Evolutionary conservation across 2,888 invertebrate genomes (phyloP), one percentile per base, ranked within the genome.

Genomic region (Linyphia triangularis): DNA sequence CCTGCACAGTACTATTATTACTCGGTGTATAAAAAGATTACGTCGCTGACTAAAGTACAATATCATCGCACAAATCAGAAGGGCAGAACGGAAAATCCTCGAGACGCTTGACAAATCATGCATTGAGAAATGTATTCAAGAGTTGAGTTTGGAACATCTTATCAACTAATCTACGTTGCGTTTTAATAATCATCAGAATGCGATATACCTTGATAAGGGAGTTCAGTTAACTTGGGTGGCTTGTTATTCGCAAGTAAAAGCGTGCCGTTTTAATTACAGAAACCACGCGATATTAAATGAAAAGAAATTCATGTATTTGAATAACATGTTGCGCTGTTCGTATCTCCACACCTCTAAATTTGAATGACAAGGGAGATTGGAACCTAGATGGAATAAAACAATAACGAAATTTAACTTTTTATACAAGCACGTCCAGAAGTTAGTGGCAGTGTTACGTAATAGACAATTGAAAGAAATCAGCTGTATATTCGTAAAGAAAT

Each of bases 191-290:
- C n/a, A n/a, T n/a, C 24, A 51, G 28, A 43, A 26, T 63, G 26
- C 26, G 77, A 61, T 77, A n/a, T n/a, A 40, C 24, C 61, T n/a
- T n/a, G 77, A 77, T 77, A 63, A 77, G 77, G 77, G 61, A 77
- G 77, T 77, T 77, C 77, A 77, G 61, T 63, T 77, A 40, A 77
- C 77, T 77, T 63, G 40, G 30, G 30, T 57, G 22, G 22, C 37
- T 24, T 63, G 59, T n/a, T 61, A 72, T 28, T 57, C 40, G 43
- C 51, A 24, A n/a, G 65, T 65, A 43, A 70, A 67, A 70, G 75
- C 63, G 61, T 63, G 61, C 61, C 77, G 26, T 77, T 63, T 77
- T 77, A 77, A 77, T 77, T 77, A 24, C 51, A 33, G 37, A 40
- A 0, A 4, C 13, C 77, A 77, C 63, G 77, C 77, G n/a, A 63